These are phyloP conservation scores for Reticulitermes lucifugus DNA, from an alignment of 2,888 invertebrate genomes.

Conservation along the genomic window DNA sequence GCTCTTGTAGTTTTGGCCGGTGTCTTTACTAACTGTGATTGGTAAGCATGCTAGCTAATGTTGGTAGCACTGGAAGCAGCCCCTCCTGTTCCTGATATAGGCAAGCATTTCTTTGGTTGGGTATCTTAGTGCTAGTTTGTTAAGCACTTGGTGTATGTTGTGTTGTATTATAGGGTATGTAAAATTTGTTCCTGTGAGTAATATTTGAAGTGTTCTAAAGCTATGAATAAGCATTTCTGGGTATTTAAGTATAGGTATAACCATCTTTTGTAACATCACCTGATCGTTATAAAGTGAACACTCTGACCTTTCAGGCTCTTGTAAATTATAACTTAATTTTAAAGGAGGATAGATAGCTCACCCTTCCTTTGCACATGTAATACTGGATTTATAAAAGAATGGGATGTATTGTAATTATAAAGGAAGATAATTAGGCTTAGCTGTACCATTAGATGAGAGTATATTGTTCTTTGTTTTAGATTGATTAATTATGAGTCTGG, in stretches of 20 bases:
- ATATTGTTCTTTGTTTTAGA: too few species aligned
- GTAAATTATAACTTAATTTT: too few species aligned
- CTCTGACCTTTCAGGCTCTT: too few species aligned
- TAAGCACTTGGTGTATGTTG: slow-evolving; percentile 35
- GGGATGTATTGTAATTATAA: too few species aligned
- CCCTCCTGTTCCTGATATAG: slow-evolving; percentile 36
- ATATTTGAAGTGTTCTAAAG: slow-evolving; percentile 33
- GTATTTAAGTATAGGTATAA: slow-evolving; percentile 8
- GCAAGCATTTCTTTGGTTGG: slow-evolving; percentile 40
- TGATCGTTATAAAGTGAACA: too few species aligned
- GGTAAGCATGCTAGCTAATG: slow-evolving; percentile 47
- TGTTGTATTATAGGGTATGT: slow-evolving; percentile 32
- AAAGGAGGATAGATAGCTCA: too few species aligned
- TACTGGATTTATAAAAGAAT: too few species aligned
- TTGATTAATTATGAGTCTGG: too few species aligned
- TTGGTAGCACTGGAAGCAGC: slow-evolving; percentile 46
- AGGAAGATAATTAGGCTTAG: too few species aligned
- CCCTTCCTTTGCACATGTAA: too few species aligned
- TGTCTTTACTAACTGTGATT: slow-evolving; percentile 48
- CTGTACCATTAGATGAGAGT: too few species aligned
- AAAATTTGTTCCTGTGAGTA: slow-evolving; percentile 31
- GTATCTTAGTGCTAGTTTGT: slow-evolving; percentile 47
- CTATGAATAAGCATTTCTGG: slow-evolving; percentile 34
- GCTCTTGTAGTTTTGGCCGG: slow-evolving; percentile 44
- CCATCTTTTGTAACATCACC: not conserved